Evolutionary conservation across 2,113 vertebrate species (phyloP).

Genomic region (Vimba vimba): DNA sequence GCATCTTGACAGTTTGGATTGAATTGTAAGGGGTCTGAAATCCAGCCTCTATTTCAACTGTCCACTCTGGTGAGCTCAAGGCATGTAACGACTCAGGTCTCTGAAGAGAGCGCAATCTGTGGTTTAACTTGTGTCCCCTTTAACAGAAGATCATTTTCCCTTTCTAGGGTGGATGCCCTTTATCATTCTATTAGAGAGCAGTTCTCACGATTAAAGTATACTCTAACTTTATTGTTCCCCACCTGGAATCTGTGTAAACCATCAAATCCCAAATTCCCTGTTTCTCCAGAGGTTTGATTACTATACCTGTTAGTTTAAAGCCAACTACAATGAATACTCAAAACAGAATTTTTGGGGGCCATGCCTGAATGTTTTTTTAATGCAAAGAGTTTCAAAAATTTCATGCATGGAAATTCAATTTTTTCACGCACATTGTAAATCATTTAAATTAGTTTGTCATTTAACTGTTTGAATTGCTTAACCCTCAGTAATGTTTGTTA

Average conservation of each 20-base stretch:
- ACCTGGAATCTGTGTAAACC: constrained; percentile 4
- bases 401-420: not conserved
- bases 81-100: constrained; percentile 28
- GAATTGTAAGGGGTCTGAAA: constrained; percentile 23
- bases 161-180: not conserved
- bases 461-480: not conserved
- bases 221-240: not conserved
- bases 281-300: not conserved
- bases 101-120: not conserved
- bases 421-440: not conserved
- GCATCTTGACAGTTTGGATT: not conserved
- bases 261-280: constrained; percentile 1
- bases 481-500: constrained; percentile 42
- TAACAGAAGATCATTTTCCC: constrained; percentile 20
- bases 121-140: not conserved
- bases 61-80: constrained; percentile 26
- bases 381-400: not conserved
- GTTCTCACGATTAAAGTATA: not conserved
- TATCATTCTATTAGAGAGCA: not conserved
- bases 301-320: not conserved
- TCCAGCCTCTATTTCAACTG: not conserved
- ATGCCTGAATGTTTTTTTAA: not conserved
- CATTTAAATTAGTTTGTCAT: not conserved
- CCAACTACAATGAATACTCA: not conserved
- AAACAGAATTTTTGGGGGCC: not conserved